phyloP scores from a whole-genome alignment of 2,113 vertebrate genomes.

The Daubentonia madagascariensis region DNA sequence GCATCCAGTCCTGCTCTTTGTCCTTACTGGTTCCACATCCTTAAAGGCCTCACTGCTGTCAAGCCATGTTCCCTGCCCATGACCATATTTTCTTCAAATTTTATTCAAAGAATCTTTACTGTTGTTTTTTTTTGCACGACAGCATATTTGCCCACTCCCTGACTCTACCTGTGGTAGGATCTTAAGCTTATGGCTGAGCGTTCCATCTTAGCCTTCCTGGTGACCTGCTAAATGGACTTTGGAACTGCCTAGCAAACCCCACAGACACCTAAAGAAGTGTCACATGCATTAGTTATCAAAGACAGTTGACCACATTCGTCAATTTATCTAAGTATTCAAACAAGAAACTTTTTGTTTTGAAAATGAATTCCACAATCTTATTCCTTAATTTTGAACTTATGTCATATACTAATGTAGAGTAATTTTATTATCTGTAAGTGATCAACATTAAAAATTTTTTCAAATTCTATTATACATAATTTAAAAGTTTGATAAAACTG shows the following conservation, averaged over 20 bases:
- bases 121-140: too few species aligned
- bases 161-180: too few species aligned
- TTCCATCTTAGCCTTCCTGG: too few species aligned
- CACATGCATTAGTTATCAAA: background rate
- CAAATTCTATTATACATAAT: too few species aligned
- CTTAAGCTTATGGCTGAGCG: too few species aligned
- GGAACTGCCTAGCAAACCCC: too few species aligned
- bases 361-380: background rate
- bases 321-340: background rate
- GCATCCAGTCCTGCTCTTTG: background rate
- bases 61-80: too few species aligned
- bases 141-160: too few species aligned
- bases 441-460: too few species aligned
- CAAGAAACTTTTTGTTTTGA: background rate
- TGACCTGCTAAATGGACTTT: too few species aligned
- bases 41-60: background rate
- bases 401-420: background rate
- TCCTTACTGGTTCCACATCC: background rate
- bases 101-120: too few species aligned
- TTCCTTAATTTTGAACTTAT: background rate
- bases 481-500: background rate
- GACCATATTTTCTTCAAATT: too few species aligned
- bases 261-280: background rate
- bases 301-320: background rate
- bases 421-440: background rate